Percentiles rank a stretch among this genome's conserved stretches.
Evolutionary conservation across 2,797 vertebrate genomes (phyloP).

Genomic region (Meda fulgida): DNA sequence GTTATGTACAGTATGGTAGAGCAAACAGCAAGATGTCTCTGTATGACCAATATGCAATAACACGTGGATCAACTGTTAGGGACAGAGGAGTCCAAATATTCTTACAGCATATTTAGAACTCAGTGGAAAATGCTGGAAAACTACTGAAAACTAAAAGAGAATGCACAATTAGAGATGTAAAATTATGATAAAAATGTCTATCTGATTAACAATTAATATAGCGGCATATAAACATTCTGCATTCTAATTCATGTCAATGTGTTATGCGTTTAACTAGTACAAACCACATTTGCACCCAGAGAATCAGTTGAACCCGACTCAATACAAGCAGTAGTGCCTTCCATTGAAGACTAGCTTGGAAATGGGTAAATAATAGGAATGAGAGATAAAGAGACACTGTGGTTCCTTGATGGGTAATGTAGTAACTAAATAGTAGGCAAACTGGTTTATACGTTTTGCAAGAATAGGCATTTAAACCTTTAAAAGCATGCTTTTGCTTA

Average conservation of each 20-base stretch:
- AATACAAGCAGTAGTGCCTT: not conserved
- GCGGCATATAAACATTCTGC: constrained; percentile 76
- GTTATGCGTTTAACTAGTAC: constrained; percentile 68
- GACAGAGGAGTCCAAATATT: constrained; percentile 2
- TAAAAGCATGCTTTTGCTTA: not conserved
- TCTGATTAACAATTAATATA: constrained; percentile 73
- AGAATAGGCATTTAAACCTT: not conserved
- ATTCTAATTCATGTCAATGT: constrained; percentile 80
- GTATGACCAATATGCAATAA: not conserved
- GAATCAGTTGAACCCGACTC: constrained; percentile 76
- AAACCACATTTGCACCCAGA: constrained; percentile 76
- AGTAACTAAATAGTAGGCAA: not conserved
- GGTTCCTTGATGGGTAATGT: not conserved
- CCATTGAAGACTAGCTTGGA: not conserved
- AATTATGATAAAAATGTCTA: constrained; percentile 73
- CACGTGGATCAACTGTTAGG: not conserved
- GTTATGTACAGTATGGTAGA: not conserved
- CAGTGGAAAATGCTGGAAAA: constrained; percentile 55
- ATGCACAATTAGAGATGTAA: constrained; percentile 67
- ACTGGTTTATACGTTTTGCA: not conserved
- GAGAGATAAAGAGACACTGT: not conserved
- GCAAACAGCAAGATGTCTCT: not conserved
- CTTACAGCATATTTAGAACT: constrained; percentile 14
- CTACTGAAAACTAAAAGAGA: constrained; percentile 55
- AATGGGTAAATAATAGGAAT: not conserved